These are phyloP conservation scores for Sebastes taczanowskii DNA, from an alignment of 2,797 vertebrate species.

Conservation along the genomic window DNA sequence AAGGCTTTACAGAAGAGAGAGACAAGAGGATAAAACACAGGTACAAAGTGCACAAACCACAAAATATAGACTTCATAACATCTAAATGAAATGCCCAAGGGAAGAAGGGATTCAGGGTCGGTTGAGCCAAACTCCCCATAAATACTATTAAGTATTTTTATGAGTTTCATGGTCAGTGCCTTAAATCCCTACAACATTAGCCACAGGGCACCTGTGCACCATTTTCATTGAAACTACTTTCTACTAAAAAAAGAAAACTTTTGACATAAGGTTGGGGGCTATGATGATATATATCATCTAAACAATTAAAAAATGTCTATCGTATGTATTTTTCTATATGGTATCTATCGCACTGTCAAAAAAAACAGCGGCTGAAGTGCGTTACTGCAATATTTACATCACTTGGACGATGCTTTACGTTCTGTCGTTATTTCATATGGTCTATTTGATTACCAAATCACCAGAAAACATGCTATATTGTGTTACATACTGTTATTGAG, in stretches of 20 bases:
- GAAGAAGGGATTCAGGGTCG: neutral
- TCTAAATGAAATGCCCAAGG: neutral
- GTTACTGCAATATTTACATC: no score
- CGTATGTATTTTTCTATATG: no score
- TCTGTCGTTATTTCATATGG: no score
- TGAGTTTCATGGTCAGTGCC: neutral
- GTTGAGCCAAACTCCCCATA: neutral
- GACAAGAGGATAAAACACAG: neutral
- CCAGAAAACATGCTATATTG: no score
- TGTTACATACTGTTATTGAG: no score
- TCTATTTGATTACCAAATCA: no score
- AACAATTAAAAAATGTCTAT: no score
- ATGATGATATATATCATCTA: no score
- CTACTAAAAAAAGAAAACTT: neutral
- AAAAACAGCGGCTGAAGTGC: no score
- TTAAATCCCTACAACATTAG: neutral
- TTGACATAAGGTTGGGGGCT: no score
- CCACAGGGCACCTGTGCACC: neutral
- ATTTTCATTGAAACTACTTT: neutral
- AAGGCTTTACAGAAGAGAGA: neutral
- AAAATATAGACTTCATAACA: neutral
- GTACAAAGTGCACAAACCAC: neutral
- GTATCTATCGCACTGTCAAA: no score
- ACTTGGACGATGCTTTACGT: no score
- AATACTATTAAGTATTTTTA: neutral